A percentile compares a stretch with the other conserved stretches of the same genome.
Evolutionary conservation across 1,140 invertebrate genomes (phyloP).

Genomic region (Neodiprion fabricii): DNA sequence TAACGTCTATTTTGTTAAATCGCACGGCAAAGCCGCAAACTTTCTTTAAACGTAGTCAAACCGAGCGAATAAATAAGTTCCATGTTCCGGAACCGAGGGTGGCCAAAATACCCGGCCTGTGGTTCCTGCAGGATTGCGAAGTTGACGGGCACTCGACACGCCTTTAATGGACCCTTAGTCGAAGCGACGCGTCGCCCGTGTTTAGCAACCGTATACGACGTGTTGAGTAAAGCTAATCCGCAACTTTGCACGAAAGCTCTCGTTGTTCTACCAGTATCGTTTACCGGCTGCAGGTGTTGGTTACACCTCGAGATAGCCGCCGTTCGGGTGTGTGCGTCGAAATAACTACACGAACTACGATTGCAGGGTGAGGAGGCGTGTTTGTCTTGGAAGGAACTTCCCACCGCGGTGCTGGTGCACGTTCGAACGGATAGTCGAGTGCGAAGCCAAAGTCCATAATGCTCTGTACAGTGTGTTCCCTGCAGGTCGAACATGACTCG

Average conservation of each 20-base stretch:
- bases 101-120: too few species aligned
- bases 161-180: too few species aligned
- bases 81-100: too few species aligned
- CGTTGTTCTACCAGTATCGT: conserved; percentile 1
- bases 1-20: too few species aligned
- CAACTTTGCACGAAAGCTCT: neutral
- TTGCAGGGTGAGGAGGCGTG: neutral
- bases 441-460: neutral
- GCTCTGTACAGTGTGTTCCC: neutral
- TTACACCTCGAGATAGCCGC: neutral
- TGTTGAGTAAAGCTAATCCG: neutral
- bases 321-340: neutral
- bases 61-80: too few species aligned
- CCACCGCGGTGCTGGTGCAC: neutral
- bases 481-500: neutral
- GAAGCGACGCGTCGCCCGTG: too few species aligned
- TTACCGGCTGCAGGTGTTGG: neutral
- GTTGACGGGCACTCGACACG: too few species aligned
- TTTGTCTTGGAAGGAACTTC: neutral
- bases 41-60: too few species aligned
- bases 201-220: neutral
- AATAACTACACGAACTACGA: conserved; percentile 2
- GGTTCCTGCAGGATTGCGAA: too few species aligned
- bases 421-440: neutral
- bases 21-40: too few species aligned